Base-by-base conservation (phyloP, 2,888 invertebrate species). In the Apotomis betuletana region DNA sequence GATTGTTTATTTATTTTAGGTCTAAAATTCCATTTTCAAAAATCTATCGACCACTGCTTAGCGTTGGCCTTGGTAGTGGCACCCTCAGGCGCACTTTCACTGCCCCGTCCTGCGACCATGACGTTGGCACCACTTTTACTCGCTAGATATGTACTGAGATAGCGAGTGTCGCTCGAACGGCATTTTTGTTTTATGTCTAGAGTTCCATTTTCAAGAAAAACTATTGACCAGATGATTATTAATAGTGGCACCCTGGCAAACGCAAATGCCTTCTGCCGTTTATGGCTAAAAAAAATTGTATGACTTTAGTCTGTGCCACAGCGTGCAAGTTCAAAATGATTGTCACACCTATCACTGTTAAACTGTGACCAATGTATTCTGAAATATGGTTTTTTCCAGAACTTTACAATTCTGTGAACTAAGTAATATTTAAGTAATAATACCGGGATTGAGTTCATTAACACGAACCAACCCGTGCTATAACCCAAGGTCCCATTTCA, bases 41-140 rank as follows among this genome's bases (percentile, higher is more conserved):
- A 15, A 15, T 15, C 15, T 15, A 15, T 15, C 15, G 15, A 15
- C 15, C 15, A 15, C 27, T 44, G 54, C 13, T 44, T 64, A 51
- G 54, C 63, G 15, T 15, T 15, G 15, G 27, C 27, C 27, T 27
- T 27, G 2, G 27, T 27, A 27, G 27, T 27, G 27, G 27, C 27
- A 27, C 27, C 27, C 27, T 27, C 27, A 2, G 70, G 70, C 70
- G 49, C 5, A 71, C 70, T 71, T 71, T 71, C 70, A 67, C 70
- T 60, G 70, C 15, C 13, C 63, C 55, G 46, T 60, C 67, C 38
- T 36, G 38, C 15, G 44, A 44, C 46, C 15, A 52, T 57, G 36
- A 12, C 41, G 69, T 51, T 49, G 15, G 27, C 54, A 38, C 38
- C 46, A 61, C 65, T 67, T 67, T 71, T 71, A 67, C 67, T 67